Conservation (phyloP, 53 echinoderm and acorn worm species). For the Crossaster papposus region DNA sequence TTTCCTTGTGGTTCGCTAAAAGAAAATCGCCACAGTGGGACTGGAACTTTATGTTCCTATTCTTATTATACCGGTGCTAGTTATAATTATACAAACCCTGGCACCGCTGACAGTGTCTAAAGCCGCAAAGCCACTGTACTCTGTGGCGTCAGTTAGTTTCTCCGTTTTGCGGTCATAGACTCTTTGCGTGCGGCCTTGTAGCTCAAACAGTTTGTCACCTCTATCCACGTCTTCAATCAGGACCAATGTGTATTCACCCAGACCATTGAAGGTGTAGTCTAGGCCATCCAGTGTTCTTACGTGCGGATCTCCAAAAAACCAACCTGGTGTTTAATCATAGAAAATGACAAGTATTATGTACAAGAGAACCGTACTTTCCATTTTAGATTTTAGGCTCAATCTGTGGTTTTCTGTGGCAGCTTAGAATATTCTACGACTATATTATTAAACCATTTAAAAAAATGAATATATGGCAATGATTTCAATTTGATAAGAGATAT, state of each 20-base stretch:
- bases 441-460: too few species aligned
- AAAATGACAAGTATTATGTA: background rate
- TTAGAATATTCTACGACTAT: too few species aligned
- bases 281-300: constrained; percentile 83
- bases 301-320: constrained; percentile 92
- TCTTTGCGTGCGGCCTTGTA: constrained; percentile 73
- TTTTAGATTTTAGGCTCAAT: too few species aligned
- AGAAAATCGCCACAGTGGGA: too few species aligned
- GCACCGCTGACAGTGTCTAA: constrained; percentile 5
- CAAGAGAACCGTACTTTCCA: too few species aligned
- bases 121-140: constrained; percentile 73
- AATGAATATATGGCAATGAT: too few species aligned
- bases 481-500: too few species aligned
- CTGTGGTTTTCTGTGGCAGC: too few species aligned
- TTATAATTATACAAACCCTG: background rate
- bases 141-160: constrained; percentile 60
- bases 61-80: too few species aligned
- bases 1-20: too few species aligned
- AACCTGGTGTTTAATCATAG: constrained; percentile 60
- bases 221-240: constrained; percentile 29
- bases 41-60: too few species aligned
- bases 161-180: constrained; percentile 47
- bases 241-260: constrained; percentile 77
- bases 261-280: constrained; percentile 90
- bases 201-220: constrained; percentile 36